Base-by-base conservation (phyloP, 2,113 vertebrate species). In the Prunella fulvescens region DNA sequence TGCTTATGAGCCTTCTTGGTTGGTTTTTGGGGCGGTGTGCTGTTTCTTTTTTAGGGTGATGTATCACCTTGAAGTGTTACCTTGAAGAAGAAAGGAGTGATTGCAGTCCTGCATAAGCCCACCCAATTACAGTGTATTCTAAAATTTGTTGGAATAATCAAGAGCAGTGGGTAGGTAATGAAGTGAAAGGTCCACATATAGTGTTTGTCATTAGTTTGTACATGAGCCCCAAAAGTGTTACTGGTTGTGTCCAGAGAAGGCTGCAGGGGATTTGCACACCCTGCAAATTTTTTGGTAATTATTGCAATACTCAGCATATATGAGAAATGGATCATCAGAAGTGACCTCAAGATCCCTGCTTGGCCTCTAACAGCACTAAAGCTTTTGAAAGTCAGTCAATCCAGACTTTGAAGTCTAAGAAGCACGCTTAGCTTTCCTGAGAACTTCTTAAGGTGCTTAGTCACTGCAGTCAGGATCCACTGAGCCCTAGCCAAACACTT, bases 391-490 rank as follows among this genome's bases (percentile, higher is more conserved):
- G 62, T 79, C 66, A 81, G 70, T 97, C 82, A 93, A 3, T 54
- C 71, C 67, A 92, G 79, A 39, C 88, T 96, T 90, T 86, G 82
- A 94, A 92, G 76, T 66, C 64, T 83, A 78, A 77, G 51, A 90
- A 90, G 81, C 39, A 60, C 15, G 12, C 60, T 95, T 73, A 90
- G 26, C 72, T 74, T 94, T 74, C 64, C 91, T 64, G 72, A 92
- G 56, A 86, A 88, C 64, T 78, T 92, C 88, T 86, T 88, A 93
- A 71, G 86, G 51, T 95, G 91, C 95, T 96, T 96, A 96, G 95
- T 95, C 94, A 96, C 64, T 93, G 94, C 94, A 81, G 88, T 95
- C 69, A 90, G 67, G 67, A 80, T 69, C 0, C 0, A 85, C 88
- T 80, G 88, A 83, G 86, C 73, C 54, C 26, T 90, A 74, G 91